Conservation (phyloP, 2,113 vertebrate species). For the Microtus montanus region DNA sequence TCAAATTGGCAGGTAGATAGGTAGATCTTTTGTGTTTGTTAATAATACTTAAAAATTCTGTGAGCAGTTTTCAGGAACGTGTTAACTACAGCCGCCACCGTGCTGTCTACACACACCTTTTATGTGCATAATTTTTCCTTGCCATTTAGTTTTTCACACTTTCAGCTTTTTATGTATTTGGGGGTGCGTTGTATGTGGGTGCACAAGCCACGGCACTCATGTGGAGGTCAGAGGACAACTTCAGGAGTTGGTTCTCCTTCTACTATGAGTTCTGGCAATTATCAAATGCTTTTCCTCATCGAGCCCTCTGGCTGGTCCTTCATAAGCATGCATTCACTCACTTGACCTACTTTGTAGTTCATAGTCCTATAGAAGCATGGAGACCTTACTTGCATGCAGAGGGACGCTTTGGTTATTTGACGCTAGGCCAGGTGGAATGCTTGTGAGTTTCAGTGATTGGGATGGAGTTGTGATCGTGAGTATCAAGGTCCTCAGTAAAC, state of each 20-base stretch:
- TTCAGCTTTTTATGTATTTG: background rate
- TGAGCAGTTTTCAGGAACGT: background rate
- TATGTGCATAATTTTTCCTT: background rate
- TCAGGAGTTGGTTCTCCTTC: background rate
- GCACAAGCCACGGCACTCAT: background rate
- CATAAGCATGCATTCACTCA: background rate
- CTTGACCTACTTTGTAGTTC: background rate
- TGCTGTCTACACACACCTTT: background rate
- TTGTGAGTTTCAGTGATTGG: background rate
- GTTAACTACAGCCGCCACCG: background rate
- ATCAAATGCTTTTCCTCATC: too few relatives aligned
- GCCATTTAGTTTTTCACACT: slow-evolving; percentile 23
- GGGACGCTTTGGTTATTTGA: background rate
- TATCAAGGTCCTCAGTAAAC: background rate
- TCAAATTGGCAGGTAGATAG: background rate
- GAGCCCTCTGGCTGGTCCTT: background rate
- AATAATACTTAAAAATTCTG: background rate
- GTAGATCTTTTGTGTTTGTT: background rate
- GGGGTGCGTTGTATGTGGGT: background rate
- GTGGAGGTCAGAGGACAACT: background rate
- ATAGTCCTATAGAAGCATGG: background rate
- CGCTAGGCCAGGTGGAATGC: background rate
- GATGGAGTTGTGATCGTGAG: background rate
- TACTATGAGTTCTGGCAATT: background rate
- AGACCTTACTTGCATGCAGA: background rate